A percentile compares a stretch with the other conserved stretches of the same genome.
These are phyloP conservation scores for Cyanoderma ruficeps DNA, from an alignment of 2,113 vertebrate species.

Conservation along the genomic window DNA sequence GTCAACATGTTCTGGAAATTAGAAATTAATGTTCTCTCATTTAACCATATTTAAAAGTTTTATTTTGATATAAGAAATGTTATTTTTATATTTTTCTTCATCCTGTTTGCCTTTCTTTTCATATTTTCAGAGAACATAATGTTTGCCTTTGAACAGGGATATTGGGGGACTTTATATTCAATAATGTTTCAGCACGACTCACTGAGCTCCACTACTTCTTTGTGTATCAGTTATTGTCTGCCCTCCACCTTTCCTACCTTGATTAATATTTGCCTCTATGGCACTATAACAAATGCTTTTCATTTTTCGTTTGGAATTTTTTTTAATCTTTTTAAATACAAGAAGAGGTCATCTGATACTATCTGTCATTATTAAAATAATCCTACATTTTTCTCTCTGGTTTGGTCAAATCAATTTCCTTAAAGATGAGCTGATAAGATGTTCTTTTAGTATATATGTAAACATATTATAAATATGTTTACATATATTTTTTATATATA, in stretches of 20 bases:
- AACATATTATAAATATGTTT: rapidly evolving
- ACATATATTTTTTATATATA: too few relatives aligned
- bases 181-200: background rate
- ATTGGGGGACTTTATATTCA: background rate
- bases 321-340: background rate
- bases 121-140: background rate
- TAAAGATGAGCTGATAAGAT: background rate
- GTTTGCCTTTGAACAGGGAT: background rate
- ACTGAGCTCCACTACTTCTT: background rate
- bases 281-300: background rate
- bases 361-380: background rate
- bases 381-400: background rate
- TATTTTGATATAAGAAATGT: background rate
- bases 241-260: background rate
- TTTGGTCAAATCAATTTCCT: background rate
- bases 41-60: background rate
- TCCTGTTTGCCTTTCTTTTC: background rate
- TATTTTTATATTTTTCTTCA: background rate
- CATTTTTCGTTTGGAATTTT: background rate
- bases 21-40: background rate
- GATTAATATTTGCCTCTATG: background rate
- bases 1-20: background rate
- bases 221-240: background rate
- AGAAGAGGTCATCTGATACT: background rate
- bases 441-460: background rate